phyloP scores from a whole-genome alignment of 2,888 invertebrate species.

The Lycocerus yunnanus region DNA sequence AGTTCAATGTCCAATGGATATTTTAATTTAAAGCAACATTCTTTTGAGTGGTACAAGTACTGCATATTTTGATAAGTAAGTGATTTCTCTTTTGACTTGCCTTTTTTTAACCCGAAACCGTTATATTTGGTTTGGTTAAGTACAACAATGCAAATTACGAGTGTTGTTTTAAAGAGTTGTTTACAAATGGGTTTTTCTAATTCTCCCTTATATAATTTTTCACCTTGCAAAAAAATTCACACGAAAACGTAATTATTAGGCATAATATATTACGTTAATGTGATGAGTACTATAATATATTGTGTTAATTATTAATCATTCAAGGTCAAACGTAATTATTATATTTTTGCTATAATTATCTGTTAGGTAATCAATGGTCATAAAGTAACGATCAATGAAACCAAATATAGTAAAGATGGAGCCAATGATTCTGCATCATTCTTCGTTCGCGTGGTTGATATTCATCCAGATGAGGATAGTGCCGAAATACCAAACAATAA shows the following conservation, averaged over 20 bases:
- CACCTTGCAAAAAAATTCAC: no score
- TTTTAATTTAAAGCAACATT: neutral
- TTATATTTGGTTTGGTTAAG: neutral
- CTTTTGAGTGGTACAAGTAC: neutral
- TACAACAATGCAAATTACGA: neutral
- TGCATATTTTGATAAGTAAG: neutral
- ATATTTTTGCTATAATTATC: constrained; percentile 43
- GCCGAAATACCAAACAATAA: constrained; percentile 23
- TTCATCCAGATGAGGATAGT: constrained; percentile 55
- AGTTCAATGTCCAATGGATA: neutral
- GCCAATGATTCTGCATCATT: constrained; percentile 45
- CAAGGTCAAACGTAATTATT: neutral
- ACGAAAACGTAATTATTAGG: no score
- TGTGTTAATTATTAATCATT: neutral
- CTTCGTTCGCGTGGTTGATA: constrained; percentile 55
- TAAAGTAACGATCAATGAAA: constrained; percentile 61
- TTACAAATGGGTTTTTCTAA: neutral
- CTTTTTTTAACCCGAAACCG: neutral
- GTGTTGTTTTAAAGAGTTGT: neutral
- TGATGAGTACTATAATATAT: neutral
- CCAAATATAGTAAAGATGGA: constrained; percentile 56
- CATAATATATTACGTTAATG: no score
- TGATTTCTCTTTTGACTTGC: neutral
- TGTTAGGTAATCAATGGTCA: constrained; percentile 60
- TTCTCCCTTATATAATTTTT: neutral